Percentiles rank a stretch among this genome's conserved stretches.
These are phyloP conservation scores for Muraenolepis orangiensis DNA, from an alignment of 2,797 vertebrate species.

Conservation along the genomic window DNA sequence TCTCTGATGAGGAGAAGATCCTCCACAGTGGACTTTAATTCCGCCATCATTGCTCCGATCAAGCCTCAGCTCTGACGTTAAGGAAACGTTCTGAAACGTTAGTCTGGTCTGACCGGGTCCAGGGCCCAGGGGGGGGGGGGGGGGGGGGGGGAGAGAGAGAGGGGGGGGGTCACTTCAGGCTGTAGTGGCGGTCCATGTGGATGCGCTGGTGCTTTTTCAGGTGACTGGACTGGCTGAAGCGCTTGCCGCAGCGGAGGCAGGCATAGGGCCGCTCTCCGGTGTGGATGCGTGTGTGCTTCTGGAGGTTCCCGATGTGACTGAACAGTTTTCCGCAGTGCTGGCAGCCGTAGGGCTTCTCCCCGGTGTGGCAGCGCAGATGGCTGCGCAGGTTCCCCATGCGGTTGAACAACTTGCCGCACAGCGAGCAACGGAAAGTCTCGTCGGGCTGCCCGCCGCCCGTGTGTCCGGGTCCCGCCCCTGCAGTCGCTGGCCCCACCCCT, in stretches of 20 bases:
- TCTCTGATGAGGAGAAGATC: too few species aligned
- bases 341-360: slow-evolving; percentile 71
- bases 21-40: too few species aligned
- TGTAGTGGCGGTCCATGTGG: slow-evolving; percentile 1
- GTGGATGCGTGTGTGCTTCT: neutral
- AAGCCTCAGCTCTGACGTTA: neutral
- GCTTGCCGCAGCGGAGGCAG: slow-evolving; percentile 22
- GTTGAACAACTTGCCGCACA: slow-evolving; percentile 17
- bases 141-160: too few species aligned
- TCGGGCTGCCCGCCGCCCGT: neutral
- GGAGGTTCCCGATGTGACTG: neutral
- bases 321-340: slow-evolving; percentile 60
- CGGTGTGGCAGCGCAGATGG: slow-evolving; percentile 69
- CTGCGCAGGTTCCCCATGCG: slow-evolving; percentile 70
- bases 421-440: neutral
- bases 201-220: slow-evolving; percentile 28
- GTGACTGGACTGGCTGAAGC: slow-evolving; percentile 68
- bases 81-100: neutral
- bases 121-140: too few species aligned
- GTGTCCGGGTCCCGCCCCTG: neutral
- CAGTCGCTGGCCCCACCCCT: neutral
- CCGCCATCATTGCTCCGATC: too few species aligned
- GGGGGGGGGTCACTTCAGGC: slow-evolving; percentile 4
- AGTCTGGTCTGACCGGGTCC: neutral
- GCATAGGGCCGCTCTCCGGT: neutral